Conservation (phyloP, 2,113 vertebrate genomes). For the Lophura nycthemera region DNA sequence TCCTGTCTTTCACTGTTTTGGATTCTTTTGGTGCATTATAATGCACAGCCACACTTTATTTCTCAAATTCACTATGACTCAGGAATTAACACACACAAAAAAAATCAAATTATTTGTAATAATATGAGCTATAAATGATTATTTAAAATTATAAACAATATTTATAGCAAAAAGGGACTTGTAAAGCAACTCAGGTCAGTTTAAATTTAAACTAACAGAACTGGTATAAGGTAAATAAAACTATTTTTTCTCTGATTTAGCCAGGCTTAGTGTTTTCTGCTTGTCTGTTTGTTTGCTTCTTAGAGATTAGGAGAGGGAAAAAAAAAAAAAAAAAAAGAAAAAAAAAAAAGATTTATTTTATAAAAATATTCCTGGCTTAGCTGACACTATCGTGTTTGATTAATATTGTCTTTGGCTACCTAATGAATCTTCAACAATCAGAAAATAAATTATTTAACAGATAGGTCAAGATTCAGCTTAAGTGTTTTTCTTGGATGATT, state of each 20-base stretch:
- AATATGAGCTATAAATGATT: background rate
- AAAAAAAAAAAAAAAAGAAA: background rate
- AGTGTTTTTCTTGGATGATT: background rate
- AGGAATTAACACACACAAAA: background rate
- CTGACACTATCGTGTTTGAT: background rate
- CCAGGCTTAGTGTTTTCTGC: background rate
- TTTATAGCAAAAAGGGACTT: background rate
- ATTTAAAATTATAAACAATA: conserved; percentile 10
- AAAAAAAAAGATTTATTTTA: background rate
- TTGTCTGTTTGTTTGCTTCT: background rate
- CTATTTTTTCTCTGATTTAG: background rate
- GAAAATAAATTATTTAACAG: background rate
- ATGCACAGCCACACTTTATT: background rate
- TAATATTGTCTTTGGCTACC: background rate
- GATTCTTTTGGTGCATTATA: background rate
- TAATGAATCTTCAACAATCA: background rate
- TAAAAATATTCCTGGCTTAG: background rate
- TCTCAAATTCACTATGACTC: background rate
- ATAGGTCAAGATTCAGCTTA: conserved; percentile 15
- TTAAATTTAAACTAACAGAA: background rate
- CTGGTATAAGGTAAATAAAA: background rate
- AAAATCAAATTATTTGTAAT: conserved; percentile 10
- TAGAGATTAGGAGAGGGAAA: background rate
- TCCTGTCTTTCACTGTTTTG: background rate
- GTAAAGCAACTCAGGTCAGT: background rate